These are phyloP conservation scores for Hypomesus transpacificus DNA, from an alignment of 2,113 vertebrate species.

Conservation along the genomic window DNA sequence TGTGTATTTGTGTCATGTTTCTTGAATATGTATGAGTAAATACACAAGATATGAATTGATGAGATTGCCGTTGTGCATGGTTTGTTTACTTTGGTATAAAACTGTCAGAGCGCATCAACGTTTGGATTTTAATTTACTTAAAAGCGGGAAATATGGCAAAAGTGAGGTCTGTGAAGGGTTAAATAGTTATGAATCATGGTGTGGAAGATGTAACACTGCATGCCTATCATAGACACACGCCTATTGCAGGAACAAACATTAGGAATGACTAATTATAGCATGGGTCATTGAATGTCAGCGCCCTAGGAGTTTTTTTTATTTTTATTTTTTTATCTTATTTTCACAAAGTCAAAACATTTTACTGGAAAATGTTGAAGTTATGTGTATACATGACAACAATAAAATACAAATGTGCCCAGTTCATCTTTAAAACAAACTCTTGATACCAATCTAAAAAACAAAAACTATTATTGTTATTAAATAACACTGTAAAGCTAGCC, in stretches of 20 bases:
- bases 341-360: background rate
- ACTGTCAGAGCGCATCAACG: slow-evolving; percentile 14
- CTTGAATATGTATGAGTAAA: background rate
- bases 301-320: background rate
- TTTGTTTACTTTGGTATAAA: slow-evolving; percentile 13
- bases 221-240: background rate
- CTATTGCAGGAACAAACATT: slow-evolving; percentile 4
- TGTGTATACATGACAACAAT: background rate
- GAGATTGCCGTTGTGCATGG: slow-evolving; percentile 2
- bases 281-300: slow-evolving; percentile 4
- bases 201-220: background rate
- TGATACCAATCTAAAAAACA: background rate
- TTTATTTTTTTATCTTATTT: no score
- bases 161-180: slow-evolving; percentile 2
- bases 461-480: background rate
- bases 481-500: background rate
- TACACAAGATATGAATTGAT: background rate
- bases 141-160: slow-evolving; percentile 10
- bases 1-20: slow-evolving; percentile 9
- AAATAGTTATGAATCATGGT: slow-evolving; percentile 5
- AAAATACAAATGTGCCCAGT: no score
- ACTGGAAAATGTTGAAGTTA: background rate
- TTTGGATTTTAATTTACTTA: slow-evolving; percentile 18
- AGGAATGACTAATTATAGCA: slow-evolving; percentile 11
- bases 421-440: no score